Evolutionary conservation across 2,888 invertebrate genomes (phyloP), one percentile per base, ranked within the genome.

Genomic region (Macropis europaea): DNA sequence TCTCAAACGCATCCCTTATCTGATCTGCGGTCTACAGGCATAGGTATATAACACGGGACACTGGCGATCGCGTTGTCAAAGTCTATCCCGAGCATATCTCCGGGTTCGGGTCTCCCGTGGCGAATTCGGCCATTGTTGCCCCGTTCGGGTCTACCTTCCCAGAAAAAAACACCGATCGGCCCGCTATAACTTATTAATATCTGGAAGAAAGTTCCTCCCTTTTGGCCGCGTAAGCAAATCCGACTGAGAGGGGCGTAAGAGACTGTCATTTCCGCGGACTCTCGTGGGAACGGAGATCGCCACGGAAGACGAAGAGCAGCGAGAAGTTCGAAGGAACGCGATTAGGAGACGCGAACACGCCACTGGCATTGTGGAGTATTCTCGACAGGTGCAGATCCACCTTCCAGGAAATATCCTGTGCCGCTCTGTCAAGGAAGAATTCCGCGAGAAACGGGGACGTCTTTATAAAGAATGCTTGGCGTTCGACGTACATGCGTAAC

Each of bases 111-210:
- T 82, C 85, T 83, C 89, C 89, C 85, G 89, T 81, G 81, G 89
- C 79, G 89, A 73, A 71, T 61, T 71, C 50, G 63, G 76, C 86
- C 85, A 88, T 88, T 88, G 88, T 88, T 85, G 79, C 80, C 73
- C 45, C 73, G 54, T 61, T 71, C 62, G 63, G 70, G 66, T 50
- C 68, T 72, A 56, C 73, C 78, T 86, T 84, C 84, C 60, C 59
- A 70, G 80, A 85, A 86, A 79, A n/a, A 82, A 73, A 71, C 64
- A 56, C 52, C 86, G 87, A 89, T 89, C 87, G 87, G 82, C 53
- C 82, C 78, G 82, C 89, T 86, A 87, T 88, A 88, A 89, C 85
- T 89, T 89, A 89, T 89, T 89, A 89, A 88, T 89, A 88, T 88
- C 83, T 81, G 78, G 82, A 77, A 76, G 82, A 82, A 83, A 83